Evolutionary conservation across 2,797 vertebrate genomes (phyloP).

Genomic region (Crocidura indochinensis): DNA sequence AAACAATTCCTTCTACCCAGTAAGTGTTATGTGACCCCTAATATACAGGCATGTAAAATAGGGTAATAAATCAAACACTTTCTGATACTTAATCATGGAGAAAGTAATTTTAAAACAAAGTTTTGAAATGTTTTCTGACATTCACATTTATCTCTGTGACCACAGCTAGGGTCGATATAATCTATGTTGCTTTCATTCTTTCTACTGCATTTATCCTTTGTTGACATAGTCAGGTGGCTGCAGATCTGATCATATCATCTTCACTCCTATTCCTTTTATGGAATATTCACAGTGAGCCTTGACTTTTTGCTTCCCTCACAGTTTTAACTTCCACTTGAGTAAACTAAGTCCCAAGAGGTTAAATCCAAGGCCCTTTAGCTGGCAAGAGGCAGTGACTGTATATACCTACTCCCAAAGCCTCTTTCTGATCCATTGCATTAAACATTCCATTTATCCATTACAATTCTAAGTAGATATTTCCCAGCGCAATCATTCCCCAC

Average conservation of each 20-base stretch:
- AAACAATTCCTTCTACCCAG: too few relatives aligned
- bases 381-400: slow-evolving; percentile 14
- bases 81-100: too few relatives aligned
- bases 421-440: slow-evolving; percentile 1
- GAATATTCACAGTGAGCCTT: background rate
- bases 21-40: too few relatives aligned
- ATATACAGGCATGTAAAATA: too few relatives aligned
- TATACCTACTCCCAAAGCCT: background rate
- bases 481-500: background rate
- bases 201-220: background rate
- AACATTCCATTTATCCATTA: background rate
- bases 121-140: too few relatives aligned
- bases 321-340: background rate
- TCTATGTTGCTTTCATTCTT: too few relatives aligned
- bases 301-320: slow-evolving; percentile 12
- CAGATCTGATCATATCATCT: background rate
- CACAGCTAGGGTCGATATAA: too few relatives aligned
- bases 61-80: too few relatives aligned
- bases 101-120: too few relatives aligned
- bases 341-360: slow-evolving; percentile 32
- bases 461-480: slow-evolving; percentile 30
- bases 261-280: background rate
- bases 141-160: too few relatives aligned
- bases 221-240: background rate
- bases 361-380: background rate